A percentile compares a stretch with the other conserved stretches of the same genome.
Evolutionary conservation across 2,113 vertebrate genomes (phyloP).

Genomic region (Rhizomys pruinosus): DNA sequence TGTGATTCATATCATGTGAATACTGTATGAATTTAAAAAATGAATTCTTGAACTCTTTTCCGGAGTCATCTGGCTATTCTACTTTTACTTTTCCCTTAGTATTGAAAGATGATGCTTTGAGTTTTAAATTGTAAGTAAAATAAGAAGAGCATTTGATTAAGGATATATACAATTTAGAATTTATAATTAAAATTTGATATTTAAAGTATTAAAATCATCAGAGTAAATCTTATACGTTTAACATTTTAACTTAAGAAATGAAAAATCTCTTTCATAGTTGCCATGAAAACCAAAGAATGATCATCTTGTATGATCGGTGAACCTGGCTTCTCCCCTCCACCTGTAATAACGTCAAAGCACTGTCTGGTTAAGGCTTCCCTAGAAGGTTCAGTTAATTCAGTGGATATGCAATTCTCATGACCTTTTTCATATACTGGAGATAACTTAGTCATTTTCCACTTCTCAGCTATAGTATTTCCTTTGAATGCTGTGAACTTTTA

Average conservation of each 20-base stretch:
- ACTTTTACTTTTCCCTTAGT: constrained; percentile 50
- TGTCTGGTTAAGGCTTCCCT: neutral
- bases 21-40: constrained; percentile 57
- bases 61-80: constrained; percentile 30
- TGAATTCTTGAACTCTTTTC: constrained; percentile 41
- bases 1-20: constrained; percentile 49
- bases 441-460: constrained; percentile 77
- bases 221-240: neutral
- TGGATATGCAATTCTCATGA: constrained; percentile 65
- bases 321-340: neutral
- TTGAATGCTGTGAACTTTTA: constrained; percentile 80
- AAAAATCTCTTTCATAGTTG: neutral
- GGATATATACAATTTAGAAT: constrained; percentile 37
- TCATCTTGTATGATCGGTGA: neutral
- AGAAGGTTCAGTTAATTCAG: constrained; percentile 30
- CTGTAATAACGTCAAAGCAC: constrained; percentile 38
- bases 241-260: constrained; percentile 26
- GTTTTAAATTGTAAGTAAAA: constrained; percentile 33
- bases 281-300: constrained; percentile 22
- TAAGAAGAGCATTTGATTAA: constrained; percentile 44
- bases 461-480: constrained; percentile 72
- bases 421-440: constrained; percentile 72
- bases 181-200: constrained; percentile 2
- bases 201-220: constrained; percentile 46
- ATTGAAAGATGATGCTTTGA: neutral